phyloP scores from a whole-genome alignment of 2,113 vertebrate species.

The Rafetus swinhoei region DNA sequence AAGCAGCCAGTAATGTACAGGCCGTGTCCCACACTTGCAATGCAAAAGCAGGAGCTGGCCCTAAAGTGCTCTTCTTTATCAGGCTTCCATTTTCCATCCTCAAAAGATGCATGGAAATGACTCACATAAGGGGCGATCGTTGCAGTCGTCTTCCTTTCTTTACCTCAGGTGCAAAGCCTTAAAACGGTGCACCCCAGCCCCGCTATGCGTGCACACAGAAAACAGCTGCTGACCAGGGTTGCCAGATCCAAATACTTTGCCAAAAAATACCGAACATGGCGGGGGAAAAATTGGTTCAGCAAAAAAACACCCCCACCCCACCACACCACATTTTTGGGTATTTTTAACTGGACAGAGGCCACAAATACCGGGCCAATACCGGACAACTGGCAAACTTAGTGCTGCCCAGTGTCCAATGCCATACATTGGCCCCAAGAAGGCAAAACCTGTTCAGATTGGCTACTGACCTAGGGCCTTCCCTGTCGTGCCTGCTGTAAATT shows the following conservation, averaged over 20 bases:
- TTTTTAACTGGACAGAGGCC: too few relatives aligned
- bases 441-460: not conserved
- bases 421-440: slow-evolving; percentile 18
- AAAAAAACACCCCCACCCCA: too few relatives aligned
- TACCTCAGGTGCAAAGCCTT: not conserved
- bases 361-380: too few relatives aligned
- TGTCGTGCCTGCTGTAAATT: not conserved
- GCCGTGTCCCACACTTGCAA: not conserved
- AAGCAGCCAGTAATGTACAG: not conserved
- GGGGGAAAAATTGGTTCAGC: too few relatives aligned
- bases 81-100: not conserved
- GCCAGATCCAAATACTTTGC: too few relatives aligned
- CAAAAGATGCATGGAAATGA: not conserved
- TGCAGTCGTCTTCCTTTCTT: not conserved
- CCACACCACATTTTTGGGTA: too few relatives aligned
- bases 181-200: not conserved
- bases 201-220: not conserved
- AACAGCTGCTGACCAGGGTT: too few relatives aligned
- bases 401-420: not conserved
- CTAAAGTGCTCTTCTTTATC: not conserved
- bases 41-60: not conserved
- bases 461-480: not conserved
- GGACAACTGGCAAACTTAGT: too few relatives aligned
- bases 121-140: not conserved
- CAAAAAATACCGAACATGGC: too few relatives aligned